Conservation (phyloP, 2,113 vertebrate genomes). For the Falco punctatus region DNA sequence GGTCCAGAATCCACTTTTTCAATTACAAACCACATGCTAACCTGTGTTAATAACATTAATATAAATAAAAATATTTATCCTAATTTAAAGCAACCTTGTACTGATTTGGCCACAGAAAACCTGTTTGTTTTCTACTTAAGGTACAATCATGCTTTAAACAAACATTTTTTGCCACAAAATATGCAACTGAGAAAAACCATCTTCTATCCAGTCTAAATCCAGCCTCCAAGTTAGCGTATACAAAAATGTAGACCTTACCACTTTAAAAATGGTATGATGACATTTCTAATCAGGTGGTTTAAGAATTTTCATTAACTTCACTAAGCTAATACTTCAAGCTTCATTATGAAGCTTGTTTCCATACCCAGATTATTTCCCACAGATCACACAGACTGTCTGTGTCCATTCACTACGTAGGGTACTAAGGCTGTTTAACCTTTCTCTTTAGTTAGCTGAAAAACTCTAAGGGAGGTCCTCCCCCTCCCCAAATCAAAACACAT, state of each 20-base stretch:
- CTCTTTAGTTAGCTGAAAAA: background rate
- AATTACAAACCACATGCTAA: background rate
- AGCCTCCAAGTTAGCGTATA: background rate
- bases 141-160: background rate
- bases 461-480: background rate
- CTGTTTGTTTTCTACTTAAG: conserved; percentile 1
- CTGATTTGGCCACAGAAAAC: background rate
- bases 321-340: background rate
- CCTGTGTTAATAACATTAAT: background rate
- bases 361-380: background rate
- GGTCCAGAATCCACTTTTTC: background rate
- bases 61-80: background rate
- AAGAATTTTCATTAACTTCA: background rate
- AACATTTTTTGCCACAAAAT: background rate
- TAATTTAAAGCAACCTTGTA: background rate
- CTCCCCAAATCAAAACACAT: background rate
- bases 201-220: background rate
- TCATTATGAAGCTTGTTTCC: background rate
- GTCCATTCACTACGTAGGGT: background rate
- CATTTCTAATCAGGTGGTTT: background rate
- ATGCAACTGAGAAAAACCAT: background rate
- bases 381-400: background rate
- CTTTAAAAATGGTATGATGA: background rate
- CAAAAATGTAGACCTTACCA: background rate
- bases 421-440: background rate